Evolutionary conservation across 2,113 vertebrate genomes (phyloP), one percentile per base, ranked within the genome.

Genomic region (Nematolebias whitei): DNA sequence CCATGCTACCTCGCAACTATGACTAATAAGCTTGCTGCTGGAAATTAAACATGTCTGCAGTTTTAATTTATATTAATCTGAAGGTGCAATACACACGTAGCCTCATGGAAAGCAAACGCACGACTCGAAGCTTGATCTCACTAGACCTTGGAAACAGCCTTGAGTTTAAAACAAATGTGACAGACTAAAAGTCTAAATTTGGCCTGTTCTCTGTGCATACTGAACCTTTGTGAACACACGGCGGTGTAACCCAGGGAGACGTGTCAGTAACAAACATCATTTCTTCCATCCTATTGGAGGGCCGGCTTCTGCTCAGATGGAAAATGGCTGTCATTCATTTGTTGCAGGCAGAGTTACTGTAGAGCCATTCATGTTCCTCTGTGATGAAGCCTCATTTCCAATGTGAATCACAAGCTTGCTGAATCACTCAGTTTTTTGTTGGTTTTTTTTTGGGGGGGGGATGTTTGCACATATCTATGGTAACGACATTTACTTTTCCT

Each of bases 381-480:
- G 59, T 60, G 68, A 71, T 75, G 65, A 77, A 68, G 39, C 67
- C 67, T 80, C 29, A 52, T 89, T 91, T 85, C 82, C 85, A 86
- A 76, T 76, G 83, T 91, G 87, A 91, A 83, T 73, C 76, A 80
- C 52, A 1, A 72, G 63, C 80, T 76, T n/a, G 23, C 58, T 76
- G 73, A 83, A 67, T 85, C 73, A 79, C 45, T 49, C 54, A 3
- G 32, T 54, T 14, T 10, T 16, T 58, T 56, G n/a, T n/a, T n/a
- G n/a, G n/a, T n/a, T n/a, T n/a, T n/a, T n/a, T n/a, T n/a, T n/a
- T n/a, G n/a, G n/a, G n/a, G 9, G 4, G 5, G 29, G 1, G 60
- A 84, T 88, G 85, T 90, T 88, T 90, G 84, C 85, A 87, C 82
- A 78, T 74, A 67, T 69, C 85, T 82, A 83, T 84, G 82, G 85